These are phyloP conservation scores for Sinhomidia bicolor DNA, from an alignment of 2,888 invertebrate genomes.

Conservation along the genomic window DNA sequence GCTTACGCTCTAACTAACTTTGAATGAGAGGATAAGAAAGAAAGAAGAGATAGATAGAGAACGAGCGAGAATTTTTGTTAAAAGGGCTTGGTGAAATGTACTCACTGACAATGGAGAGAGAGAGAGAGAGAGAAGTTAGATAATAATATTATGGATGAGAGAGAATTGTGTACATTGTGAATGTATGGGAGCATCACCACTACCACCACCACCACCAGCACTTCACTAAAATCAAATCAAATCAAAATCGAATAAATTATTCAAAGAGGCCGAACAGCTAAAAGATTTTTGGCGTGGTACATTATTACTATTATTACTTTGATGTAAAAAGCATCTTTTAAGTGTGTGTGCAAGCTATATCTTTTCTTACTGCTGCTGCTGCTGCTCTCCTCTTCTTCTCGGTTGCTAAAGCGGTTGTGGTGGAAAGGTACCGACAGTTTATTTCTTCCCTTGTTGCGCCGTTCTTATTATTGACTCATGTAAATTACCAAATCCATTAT, in stretches of 20 bases:
- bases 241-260: slow-evolving; percentile 77
- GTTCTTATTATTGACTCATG: slow-evolving; percentile 68
- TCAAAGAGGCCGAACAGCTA: slow-evolving; percentile 71
- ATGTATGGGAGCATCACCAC: slow-evolving; percentile 56
- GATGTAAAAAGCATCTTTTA: slow-evolving; percentile 68
- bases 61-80: slow-evolving; percentile 38
- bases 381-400: slow-evolving; percentile 39
- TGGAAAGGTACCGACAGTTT: slow-evolving; percentile 50
- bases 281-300: slow-evolving; percentile 70
- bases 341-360: slow-evolving; percentile 51
- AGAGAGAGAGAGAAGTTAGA: neutral
- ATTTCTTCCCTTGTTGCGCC: slow-evolving; percentile 43
- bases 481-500: slow-evolving; percentile 68
- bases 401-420: slow-evolving; percentile 30
- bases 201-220: slow-evolving; percentile 68
- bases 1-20: slow-evolving; percentile 54
- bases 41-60: slow-evolving; percentile 15
- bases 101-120: neutral
- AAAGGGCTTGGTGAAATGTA: slow-evolving; percentile 65
- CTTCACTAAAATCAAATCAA: slow-evolving; percentile 76
- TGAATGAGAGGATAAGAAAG: slow-evolving; percentile 19
- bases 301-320: slow-evolving; percentile 67
- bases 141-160: slow-evolving; percentile 44
- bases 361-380: no score
- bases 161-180: slow-evolving; percentile 37